Percentiles rank a stretch among this genome's conserved stretches.
phyloP scores from a whole-genome alignment of 2,888 invertebrate genomes.

The Morpho helenor region DNA sequence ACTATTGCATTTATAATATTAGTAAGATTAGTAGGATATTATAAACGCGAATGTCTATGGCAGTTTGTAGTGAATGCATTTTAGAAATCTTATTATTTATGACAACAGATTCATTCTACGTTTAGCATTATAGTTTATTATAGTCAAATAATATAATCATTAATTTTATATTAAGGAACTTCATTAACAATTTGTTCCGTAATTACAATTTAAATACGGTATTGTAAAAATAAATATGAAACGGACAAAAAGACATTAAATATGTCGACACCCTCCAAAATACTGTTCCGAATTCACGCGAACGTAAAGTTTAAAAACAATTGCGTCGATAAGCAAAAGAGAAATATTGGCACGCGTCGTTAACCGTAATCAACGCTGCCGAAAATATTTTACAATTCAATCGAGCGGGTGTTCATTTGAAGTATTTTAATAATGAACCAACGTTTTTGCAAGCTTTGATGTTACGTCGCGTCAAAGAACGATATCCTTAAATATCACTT shows the following conservation, averaged over 20 bases:
- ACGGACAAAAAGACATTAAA: background rate
- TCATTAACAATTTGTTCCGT: no score
- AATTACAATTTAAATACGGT: no score
- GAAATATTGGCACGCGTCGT: constrained; percentile 9
- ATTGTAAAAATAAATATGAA: no score
- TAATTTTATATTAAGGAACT: no score
- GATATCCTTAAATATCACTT: background rate
- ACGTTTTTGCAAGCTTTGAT: constrained; percentile 1
- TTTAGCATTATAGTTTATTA: no score
- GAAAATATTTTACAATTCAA: constrained; percentile 12
- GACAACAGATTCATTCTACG: no score
- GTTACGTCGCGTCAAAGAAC: background rate
- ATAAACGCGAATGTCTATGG: no score
- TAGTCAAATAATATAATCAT: no score
- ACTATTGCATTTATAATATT: no score
- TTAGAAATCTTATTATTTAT: no score
- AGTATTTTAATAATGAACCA: constrained; percentile 5
- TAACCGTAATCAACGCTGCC: constrained; percentile 12
- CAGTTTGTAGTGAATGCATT: no score
- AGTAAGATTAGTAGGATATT: no score
- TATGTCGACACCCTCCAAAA: background rate
- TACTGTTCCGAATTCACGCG: constrained; percentile 3
- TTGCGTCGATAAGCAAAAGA: constrained; percentile 11
- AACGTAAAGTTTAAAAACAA: constrained; percentile 12
- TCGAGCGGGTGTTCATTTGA: constrained; percentile 9